Percentiles rank a stretch among this genome's conserved stretches.
Evolutionary conservation across 35 echinoderm and acorn worm species (phyloP).

Genomic region (Eucidaris tribuloides): DNA sequence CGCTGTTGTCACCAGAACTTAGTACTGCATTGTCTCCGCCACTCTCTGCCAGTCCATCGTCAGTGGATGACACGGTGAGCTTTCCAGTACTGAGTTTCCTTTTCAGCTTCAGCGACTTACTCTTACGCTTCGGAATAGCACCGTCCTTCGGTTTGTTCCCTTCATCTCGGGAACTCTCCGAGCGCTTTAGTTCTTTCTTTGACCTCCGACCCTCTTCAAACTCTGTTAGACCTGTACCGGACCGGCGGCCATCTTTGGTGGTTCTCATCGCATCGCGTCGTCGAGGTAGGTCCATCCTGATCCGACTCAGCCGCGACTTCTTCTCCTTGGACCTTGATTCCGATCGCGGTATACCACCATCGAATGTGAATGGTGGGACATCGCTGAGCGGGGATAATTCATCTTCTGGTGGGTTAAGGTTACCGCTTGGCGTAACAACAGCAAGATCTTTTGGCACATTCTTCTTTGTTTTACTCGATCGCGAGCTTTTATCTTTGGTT

Average conservation of each 20-base stretch:
- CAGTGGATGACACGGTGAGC: background rate
- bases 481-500: background rate
- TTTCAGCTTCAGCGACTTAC: background rate
- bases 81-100: conserved; percentile 3
- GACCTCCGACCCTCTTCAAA: conserved; percentile 4
- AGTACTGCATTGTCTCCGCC: too few species aligned
- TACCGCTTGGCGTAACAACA: background rate
- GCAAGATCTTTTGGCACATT: background rate
- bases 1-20: conserved; percentile 1
- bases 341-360: conserved; percentile 75
- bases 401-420: background rate
- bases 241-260: background rate
- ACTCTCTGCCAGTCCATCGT: too few species aligned
- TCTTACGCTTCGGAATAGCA: conserved; percentile 2
- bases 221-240: conserved; percentile 10
- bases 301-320: conserved; percentile 70
- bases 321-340: conserved; percentile 90
- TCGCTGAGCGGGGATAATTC: conserved; percentile 43
- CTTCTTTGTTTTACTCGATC: background rate
- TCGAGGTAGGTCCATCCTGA: conserved; percentile 48
- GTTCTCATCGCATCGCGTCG: conserved; percentile 15
- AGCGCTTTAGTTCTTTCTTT: background rate
- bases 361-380: conserved; percentile 21
- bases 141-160: background rate
- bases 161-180: background rate